Conservation (phyloP, 2,113 vertebrate species). For the Hyaena hyaena region DNA sequence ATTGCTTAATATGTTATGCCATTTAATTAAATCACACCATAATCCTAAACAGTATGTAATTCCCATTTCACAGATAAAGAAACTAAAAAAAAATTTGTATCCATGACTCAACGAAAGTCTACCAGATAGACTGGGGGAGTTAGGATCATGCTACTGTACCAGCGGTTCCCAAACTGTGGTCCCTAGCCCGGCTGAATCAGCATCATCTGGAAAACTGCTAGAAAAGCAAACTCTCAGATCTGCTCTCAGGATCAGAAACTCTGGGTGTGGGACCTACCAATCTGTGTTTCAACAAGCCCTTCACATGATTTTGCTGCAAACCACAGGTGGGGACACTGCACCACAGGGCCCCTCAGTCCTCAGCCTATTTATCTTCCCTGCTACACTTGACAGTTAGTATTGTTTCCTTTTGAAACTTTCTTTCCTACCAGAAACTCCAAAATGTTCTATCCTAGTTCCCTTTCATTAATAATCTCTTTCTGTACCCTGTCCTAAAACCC, state of each 20-base stretch:
- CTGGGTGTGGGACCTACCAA: neutral
- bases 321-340: fast-evolving
- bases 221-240: neutral
- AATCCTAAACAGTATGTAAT: neutral
- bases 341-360: neutral
- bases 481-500: neutral
- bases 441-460: neutral
- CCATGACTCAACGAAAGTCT: neutral
- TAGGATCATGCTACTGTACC: neutral
- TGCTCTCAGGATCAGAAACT: neutral
- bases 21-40: neutral
- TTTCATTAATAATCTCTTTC: neutral
- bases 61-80: neutral
- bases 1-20: neutral
- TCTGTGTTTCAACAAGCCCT: neutral
- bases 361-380: neutral
- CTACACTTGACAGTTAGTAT: neutral
- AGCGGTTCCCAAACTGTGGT: neutral
- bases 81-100: neutral
- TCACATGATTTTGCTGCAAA: fast-evolving
- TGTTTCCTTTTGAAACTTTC: neutral
- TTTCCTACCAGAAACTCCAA: neutral
- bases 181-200: neutral
- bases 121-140: neutral
- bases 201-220: neutral